Conservation (phyloP, 2,113 vertebrate genomes). For the Gadus macrocephalus region DNA sequence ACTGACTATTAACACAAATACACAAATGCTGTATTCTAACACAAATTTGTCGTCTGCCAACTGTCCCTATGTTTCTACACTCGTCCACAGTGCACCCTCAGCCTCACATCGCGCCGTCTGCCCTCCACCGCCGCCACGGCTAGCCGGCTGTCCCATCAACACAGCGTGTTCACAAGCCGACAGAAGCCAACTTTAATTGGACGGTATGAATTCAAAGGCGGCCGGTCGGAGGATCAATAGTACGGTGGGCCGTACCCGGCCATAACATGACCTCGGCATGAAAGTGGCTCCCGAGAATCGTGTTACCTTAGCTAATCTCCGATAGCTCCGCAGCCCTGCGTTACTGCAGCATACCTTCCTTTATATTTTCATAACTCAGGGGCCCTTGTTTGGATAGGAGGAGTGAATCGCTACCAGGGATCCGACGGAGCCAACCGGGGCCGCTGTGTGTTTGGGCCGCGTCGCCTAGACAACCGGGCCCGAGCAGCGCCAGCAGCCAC, state of each 20-base stretch:
- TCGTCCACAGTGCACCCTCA: no score
- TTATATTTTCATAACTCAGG: conserved; percentile 43
- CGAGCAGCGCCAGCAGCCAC: neutral
- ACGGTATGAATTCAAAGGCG: conserved; percentile 12
- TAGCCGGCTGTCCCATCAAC: no score
- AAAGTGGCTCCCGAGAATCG: conserved; percentile 12
- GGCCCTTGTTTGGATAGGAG: conserved; percentile 39
- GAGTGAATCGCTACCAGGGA: conserved; percentile 13
- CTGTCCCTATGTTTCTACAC: no score
- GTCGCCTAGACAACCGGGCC: conserved; percentile 17
- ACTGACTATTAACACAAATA: no score
- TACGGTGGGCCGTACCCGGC: conserved; percentile 11
- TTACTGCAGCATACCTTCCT: conserved; percentile 19
- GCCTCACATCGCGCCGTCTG: no score
- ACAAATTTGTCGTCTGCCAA: no score
- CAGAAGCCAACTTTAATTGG: conserved; percentile 12
- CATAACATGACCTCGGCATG: conserved; percentile 36
- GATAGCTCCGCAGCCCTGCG: conserved; percentile 12
- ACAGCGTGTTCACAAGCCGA: no score
- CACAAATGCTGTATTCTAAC: no score
- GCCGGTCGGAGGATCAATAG: conserved; percentile 29
- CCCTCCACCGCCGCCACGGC: no score
- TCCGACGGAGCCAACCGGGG: neutral
- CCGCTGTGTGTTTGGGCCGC: conserved; percentile 9
- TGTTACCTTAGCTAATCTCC: conserved; percentile 49